Base-by-base conservation (phyloP, 2,797 vertebrate genomes). In the Champsocephalus gunnari region DNA sequence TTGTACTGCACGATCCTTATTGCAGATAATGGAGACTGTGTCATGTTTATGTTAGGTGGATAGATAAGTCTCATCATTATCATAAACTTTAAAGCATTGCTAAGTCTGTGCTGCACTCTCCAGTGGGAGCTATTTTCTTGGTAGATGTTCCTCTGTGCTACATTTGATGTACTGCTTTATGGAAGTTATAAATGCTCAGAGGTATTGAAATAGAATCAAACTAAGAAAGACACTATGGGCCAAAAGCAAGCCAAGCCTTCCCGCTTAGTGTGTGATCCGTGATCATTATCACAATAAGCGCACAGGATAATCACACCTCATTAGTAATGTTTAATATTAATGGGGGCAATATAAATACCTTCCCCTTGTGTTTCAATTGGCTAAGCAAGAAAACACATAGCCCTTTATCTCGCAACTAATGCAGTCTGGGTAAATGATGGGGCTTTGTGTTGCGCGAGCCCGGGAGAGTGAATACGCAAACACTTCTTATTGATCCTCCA, bases 271-370 rank as follows among this genome's bases (percentile, higher is more conserved):
- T 82, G 82, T 81, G 81, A 88, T 83, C 63, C 32, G 50, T 79
- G 34, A 81, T 88, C 88, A 87, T 92, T 89, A 93, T 93, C 90
- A 88, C 89, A 86, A 86, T 88, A 90, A 90, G 83, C 87, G 87
- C 88, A 91, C 81, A 75, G 82, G 91, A 92, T 93, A 94, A 95
- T 95, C 91, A 92, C 92, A 89, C 86, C 90, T 94, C 94, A 95
- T 95, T 95, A 95, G 89, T 93, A 92, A 90, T 82, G 80, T 93
- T 90, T 92, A 87, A 93, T 94, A 95, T 95, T 95, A 95, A 94
- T 93, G 89, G 86, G 75, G 71, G 75, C 85, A 89, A 88, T 89
- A 90, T 89, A 92, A 91, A 92, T 94, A 90, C 92, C 92, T 90
- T 82, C 91, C 90, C 89, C 77, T 72, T 79, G 87, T 88, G 88